Percentiles rank a stretch among this genome's conserved stretches.
Evolutionary conservation across 2,888 invertebrate species (phyloP).

Genomic region (Esperia sulphurella): DNA sequence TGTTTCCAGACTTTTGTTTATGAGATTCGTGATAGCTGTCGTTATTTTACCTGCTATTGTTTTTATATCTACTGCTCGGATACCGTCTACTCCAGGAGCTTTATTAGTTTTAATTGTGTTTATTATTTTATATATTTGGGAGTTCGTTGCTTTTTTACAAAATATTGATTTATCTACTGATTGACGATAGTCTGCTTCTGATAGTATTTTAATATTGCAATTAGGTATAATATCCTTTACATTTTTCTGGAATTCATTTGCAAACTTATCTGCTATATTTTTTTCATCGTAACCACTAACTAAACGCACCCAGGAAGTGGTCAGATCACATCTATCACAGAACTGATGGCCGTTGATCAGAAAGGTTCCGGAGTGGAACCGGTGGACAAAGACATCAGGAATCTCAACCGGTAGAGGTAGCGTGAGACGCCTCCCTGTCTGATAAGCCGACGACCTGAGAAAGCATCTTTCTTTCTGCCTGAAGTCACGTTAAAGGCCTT

Average conservation of each 20-base stretch:
- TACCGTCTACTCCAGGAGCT: constrained; percentile 5
- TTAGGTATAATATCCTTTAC: not conserved
- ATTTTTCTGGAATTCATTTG: not conserved
- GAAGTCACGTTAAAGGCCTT: too few relatives aligned
- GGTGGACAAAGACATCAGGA: too few relatives aligned
- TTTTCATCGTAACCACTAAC: too few relatives aligned
- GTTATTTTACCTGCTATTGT: not conserved
- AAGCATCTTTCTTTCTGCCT: too few relatives aligned
- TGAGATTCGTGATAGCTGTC: not conserved
- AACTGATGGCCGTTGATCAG: too few relatives aligned
- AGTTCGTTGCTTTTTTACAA: not conserved
- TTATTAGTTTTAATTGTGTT: not conserved
- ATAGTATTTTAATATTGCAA: not conserved
- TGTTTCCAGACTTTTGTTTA: not conserved
- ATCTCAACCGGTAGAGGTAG: too few relatives aligned
- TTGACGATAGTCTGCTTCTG: not conserved
- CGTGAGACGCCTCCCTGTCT: too few relatives aligned
- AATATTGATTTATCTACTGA: not conserved
- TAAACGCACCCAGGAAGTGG: too few relatives aligned
- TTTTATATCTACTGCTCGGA: constrained; percentile 2
- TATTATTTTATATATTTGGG: not conserved
- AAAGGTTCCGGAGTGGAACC: too few relatives aligned
- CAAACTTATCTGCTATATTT: not conserved
- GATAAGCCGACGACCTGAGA: too few relatives aligned
- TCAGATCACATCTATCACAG: too few relatives aligned